Evolutionary conservation across 2,797 vertebrate genomes (phyloP), one percentile per base, ranked within the genome.

Genomic region (Neopelma chrysocephalum): DNA sequence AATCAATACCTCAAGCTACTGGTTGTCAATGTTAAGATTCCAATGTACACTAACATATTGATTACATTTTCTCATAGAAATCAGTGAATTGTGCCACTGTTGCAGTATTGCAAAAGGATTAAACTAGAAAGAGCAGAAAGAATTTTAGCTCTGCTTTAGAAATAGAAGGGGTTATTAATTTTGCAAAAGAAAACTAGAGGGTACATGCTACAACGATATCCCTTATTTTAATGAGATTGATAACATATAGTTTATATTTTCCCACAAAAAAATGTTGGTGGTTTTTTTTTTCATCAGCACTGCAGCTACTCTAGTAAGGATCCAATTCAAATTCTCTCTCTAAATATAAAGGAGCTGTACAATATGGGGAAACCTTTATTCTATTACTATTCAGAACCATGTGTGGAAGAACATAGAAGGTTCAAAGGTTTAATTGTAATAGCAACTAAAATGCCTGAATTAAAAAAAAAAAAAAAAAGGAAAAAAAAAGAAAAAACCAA

Each of bases 351-450:
- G 45, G 42, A 82, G 77, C 32, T 78, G 25, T 72, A 81, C 27
- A 89, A 75, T 71, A 50, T 36, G 31, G 70, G 25, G 40, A 83
- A 81, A 76, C 32, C 31, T 94, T 82, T 75, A 48, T 82, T 81
- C 90, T 58, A 53, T 90, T 93, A 48, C 70, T 94, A 86, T 90
- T 96, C 69, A 86, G 48, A 84, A 40, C 65, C 31, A 65, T 48
- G 53, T 70, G 51, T 87, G 23, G 79, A 82, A 73, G 56, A 86
- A 80, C 76, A 70, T 6, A 62, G 61, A 76, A 77, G 21, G 64
- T 87, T 89, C 68, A 91, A 89, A 89, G 45, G 47, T 93, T 92
- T 94, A 38, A 82, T 87, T 96, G 75, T 89, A 96, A 87, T 50
- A 80, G 62, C 84, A 87, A 56, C 72, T 69, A 82, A 93, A 92